Conservation (phyloP, 2,888 invertebrate genomes). For the Bruchidius siliquastri region DNA sequence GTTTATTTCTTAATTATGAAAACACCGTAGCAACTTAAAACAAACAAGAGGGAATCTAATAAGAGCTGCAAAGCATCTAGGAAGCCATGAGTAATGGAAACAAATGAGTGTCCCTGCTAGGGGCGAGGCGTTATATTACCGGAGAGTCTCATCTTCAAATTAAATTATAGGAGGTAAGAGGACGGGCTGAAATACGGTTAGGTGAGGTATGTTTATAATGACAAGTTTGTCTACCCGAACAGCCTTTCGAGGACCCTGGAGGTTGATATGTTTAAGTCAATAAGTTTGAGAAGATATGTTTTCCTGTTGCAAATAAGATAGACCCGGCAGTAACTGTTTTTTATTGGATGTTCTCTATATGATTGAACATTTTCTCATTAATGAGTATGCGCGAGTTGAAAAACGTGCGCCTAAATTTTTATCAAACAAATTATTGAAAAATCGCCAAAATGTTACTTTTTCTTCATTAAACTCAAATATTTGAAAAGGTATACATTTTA, state of each 20-base stretch:
- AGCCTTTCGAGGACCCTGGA: background rate
- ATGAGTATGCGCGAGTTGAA: too few relatives aligned
- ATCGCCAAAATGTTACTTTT: too few relatives aligned
- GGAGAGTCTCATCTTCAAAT: background rate
- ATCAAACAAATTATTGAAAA: too few relatives aligned
- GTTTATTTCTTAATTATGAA: background rate
- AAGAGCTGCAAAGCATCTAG: background rate
- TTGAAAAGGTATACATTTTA: too few relatives aligned
- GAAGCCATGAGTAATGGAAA: background rate
- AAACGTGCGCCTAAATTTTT: too few relatives aligned
- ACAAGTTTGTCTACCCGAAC: background rate
- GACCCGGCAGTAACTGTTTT: too few relatives aligned
- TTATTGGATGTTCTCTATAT: too few relatives aligned
- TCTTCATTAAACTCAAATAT: too few relatives aligned
- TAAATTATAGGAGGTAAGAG: background rate
- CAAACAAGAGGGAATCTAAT: background rate
- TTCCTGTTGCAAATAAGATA: too few relatives aligned
- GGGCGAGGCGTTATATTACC: background rate
- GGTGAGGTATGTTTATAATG: background rate
- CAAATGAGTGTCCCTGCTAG: background rate
- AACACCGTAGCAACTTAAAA: background rate
- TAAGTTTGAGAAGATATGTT: too few relatives aligned
- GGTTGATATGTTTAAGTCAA: background rate
- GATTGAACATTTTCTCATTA: too few relatives aligned
- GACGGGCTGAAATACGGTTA: background rate